Evolutionary conservation across 2,888 invertebrate genomes (phyloP).

Genomic region (Mamestra brassicae): DNA sequence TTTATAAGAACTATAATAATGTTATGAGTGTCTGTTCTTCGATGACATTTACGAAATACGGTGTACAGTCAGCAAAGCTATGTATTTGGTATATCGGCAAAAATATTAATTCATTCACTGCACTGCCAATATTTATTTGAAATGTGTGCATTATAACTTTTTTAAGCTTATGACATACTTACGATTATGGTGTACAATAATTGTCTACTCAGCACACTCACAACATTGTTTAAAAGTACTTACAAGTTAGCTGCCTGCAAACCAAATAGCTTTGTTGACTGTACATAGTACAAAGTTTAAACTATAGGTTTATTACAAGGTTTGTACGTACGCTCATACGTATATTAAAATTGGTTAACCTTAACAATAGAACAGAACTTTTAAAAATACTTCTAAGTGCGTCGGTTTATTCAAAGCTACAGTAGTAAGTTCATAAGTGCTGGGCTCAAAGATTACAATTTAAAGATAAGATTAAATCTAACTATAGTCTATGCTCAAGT

Average conservation of each 20-base stretch:
- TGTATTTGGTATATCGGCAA: no score
- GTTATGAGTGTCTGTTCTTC: not conserved
- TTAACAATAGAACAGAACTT: not conserved
- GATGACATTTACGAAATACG: not conserved
- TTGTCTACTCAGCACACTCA: no score
- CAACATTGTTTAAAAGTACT: no score
- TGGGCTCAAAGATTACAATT: conserved; percentile 1
- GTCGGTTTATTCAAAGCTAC: conserved; percentile 27
- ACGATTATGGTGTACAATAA: no score
- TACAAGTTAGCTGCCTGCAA: no score
- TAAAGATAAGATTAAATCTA: conserved; percentile 15
- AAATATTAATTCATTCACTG: no score
- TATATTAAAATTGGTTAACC: not conserved
- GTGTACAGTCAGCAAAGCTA: not conserved
- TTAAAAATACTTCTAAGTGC: not conserved
- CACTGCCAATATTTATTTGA: no score
- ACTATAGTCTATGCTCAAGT: conserved; percentile 12
- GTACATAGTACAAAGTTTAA: no score
- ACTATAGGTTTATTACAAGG: no score
- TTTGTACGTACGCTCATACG: not conserved
- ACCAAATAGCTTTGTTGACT: no score
- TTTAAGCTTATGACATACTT: no score
- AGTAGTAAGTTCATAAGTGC: conserved; percentile 13
- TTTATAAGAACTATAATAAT: not conserved
- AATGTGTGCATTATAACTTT: no score